Evolutionary conservation across 2,888 invertebrate species (phyloP).

Genomic region (Ophion ellenae): DNA sequence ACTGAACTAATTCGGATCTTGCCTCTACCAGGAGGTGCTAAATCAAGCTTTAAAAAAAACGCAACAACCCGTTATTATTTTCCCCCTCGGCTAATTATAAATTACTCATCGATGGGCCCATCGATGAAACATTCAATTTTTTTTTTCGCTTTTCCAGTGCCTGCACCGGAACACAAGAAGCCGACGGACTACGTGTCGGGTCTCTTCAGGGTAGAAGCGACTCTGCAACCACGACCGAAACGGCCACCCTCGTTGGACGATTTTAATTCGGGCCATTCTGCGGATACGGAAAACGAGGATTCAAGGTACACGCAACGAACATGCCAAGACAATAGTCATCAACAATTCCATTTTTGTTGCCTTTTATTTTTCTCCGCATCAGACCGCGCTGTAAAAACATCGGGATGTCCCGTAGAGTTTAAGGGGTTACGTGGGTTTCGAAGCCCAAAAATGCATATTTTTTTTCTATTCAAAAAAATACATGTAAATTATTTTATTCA

Average conservation of each 20-base stretch:
- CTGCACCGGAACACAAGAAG: conserved; percentile 88
- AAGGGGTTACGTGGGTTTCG: too few relatives aligned
- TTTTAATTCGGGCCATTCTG: conserved; percentile 68
- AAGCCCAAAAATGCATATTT: too few relatives aligned
- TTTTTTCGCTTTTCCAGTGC: conserved; percentile 83
- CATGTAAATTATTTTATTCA: too few relatives aligned
- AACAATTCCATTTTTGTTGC: neutral
- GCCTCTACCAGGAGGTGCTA: neutral
- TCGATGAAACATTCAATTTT: neutral
- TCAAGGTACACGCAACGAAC: conserved; percentile 72
- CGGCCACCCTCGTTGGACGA: conserved; percentile 78
- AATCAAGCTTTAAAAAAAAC: neutral
- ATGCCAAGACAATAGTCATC: neutral
- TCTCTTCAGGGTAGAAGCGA: conserved; percentile 87
- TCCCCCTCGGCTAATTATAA: neutral
- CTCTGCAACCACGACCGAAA: conserved; percentile 84
- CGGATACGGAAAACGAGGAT: conserved; percentile 76
- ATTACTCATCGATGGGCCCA: neutral
- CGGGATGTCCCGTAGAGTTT: neutral
- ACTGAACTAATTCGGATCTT: too few relatives aligned
- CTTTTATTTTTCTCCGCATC: neutral
- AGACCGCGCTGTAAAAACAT: neutral
- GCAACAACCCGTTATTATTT: neutral
- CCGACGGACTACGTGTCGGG: conserved; percentile 89
- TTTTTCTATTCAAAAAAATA: too few relatives aligned